Conservation (phyloP, 2,888 invertebrate genomes). For the Anagyrus pseudococci region DNA sequence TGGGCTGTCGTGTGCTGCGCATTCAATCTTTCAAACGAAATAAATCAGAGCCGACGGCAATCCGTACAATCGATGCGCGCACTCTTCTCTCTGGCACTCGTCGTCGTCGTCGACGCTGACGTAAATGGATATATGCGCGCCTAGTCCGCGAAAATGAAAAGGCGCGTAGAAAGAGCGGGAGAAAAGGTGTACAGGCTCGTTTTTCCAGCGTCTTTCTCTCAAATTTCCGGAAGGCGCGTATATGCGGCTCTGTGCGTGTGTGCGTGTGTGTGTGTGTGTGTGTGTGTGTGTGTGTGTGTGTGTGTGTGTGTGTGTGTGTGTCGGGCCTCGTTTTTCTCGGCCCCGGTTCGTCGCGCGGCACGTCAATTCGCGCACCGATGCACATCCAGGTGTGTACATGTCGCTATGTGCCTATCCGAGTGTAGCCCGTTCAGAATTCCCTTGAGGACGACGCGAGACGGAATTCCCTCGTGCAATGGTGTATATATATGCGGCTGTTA, state of each 20-base stretch:
- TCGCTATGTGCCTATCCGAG: neutral
- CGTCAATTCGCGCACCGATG: neutral
- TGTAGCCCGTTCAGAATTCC: neutral
- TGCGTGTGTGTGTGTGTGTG: too few species aligned
- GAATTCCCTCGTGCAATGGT: too few species aligned
- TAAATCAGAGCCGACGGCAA: conserved; percentile 19
- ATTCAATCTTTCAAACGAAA: conserved; percentile 3
- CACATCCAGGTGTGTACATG: neutral
- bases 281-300: too few species aligned
- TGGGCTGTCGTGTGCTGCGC: too few species aligned
- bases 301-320: too few species aligned
- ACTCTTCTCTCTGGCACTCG: too few species aligned
- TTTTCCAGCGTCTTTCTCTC: conserved; percentile 14
- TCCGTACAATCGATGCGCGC: neutral
- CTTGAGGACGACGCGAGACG: too few species aligned
- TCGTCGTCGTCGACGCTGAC: neutral
- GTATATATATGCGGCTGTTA: neutral
- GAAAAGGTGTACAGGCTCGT: too few species aligned
- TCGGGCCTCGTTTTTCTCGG: too few species aligned
- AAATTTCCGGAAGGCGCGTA: too few species aligned
- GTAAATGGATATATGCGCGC: conserved; percentile 9
- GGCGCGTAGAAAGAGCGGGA: too few species aligned
- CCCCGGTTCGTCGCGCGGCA: neutral
- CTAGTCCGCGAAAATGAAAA: conserved; percentile 9
- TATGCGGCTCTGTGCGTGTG: too few species aligned